Conservation (phyloP, 1,140 invertebrate genomes). For the Hermetia illucens region DNA sequence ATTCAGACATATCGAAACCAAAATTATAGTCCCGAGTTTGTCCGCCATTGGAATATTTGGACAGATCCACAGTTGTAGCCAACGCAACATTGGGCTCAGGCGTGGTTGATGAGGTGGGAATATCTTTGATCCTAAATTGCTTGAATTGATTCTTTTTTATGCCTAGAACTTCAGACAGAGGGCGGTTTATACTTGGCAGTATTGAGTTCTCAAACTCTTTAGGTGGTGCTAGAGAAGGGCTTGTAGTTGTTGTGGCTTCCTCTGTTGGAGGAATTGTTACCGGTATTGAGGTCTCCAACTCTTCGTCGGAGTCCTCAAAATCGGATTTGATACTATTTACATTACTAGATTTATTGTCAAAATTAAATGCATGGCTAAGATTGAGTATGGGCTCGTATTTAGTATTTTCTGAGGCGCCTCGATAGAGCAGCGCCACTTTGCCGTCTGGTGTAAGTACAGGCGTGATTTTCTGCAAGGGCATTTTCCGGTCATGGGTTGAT, state of each 20-base stretch:
- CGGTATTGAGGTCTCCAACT: background rate
- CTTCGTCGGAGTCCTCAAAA: constrained; percentile 3
- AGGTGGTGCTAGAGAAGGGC: background rate
- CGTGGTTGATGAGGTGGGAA: background rate
- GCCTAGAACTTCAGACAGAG: constrained; percentile 28
- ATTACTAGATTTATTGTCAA: constrained; percentile 5
- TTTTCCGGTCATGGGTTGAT: background rate
- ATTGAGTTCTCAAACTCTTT: constrained; percentile 20
- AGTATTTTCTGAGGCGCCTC: constrained; percentile 28
- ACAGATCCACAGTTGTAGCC: constrained; percentile 9
- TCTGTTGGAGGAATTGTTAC: constrained; percentile 4
- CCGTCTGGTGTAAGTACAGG: constrained; percentile 30
- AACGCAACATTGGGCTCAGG: background rate
- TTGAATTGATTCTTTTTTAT: constrained; percentile 31
- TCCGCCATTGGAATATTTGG: background rate
- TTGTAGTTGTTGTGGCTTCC: constrained; percentile 7
- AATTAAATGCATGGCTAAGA: constrained; percentile 23
- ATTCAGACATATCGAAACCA: background rate
- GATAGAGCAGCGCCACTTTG: constrained; percentile 31
- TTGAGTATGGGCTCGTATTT: constrained; percentile 30
- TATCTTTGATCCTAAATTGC: constrained; percentile 22
- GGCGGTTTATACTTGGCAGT: constrained; percentile 28
- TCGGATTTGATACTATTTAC: background rate
- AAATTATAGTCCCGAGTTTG: background rate
- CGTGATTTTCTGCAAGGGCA: constrained; percentile 31